Conservation (phyloP, 2,113 vertebrate species). For the Delphinapterus leucas region DNA sequence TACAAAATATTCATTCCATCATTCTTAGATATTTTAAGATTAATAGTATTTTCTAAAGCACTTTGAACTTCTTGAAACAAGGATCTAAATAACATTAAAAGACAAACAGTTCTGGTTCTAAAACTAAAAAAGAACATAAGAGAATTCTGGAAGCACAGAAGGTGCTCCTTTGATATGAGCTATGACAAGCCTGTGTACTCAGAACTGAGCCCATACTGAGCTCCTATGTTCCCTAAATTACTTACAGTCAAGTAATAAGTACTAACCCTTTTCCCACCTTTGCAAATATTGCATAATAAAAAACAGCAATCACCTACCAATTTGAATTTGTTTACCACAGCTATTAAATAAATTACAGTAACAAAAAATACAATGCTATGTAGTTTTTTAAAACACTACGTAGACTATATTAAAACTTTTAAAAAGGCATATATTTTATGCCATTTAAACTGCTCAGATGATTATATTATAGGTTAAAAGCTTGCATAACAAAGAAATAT, state of each 20-base stretch:
- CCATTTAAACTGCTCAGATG: neutral
- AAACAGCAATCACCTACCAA: neutral
- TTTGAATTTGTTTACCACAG: neutral
- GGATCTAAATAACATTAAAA: neutral
- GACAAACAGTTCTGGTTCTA: neutral
- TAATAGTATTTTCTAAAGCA: neutral
- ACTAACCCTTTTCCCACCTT: neutral
- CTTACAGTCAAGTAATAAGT: neutral
- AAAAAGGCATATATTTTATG: neutral
- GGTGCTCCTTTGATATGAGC: neutral
- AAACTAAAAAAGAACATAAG: neutral
- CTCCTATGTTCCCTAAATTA: neutral
- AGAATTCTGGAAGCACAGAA: neutral
- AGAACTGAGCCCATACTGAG: neutral
- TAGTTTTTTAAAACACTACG: neutral
- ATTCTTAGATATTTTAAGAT: neutral
- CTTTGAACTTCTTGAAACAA: neutral
- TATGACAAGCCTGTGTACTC: neutral
- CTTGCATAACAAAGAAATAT: neutral
- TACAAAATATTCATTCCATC: neutral
- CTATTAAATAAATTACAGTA: neutral
- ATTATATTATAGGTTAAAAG: neutral
- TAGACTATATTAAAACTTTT: neutral
- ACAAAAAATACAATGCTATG: neutral
- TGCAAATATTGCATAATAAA: neutral